These are phyloP conservation scores for Tupiocoris notatus DNA, from an alignment of 2,888 invertebrate genomes.

Conservation along the genomic window DNA sequence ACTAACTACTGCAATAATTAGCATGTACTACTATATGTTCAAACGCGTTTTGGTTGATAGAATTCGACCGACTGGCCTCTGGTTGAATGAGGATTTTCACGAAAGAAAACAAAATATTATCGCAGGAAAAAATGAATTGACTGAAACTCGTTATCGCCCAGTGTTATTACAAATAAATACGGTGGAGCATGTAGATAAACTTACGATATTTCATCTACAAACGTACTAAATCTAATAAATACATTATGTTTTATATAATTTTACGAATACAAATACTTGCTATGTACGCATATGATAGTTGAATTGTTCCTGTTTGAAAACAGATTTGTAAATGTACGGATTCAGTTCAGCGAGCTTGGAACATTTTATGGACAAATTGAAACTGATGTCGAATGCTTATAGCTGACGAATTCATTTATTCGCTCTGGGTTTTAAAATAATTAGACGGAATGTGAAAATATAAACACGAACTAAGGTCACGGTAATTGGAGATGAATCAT, in stretches of 20 bases:
- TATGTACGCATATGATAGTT: background rate
- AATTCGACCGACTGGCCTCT: background rate
- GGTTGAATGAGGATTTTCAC: background rate
- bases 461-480: too few species aligned
- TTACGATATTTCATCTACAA: conserved; percentile 43
- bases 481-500: too few species aligned
- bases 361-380: too few species aligned
- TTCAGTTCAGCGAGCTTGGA: background rate
- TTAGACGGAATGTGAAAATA: too few species aligned
- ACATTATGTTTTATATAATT: conserved; percentile 13
- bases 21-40: background rate
- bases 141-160: conserved; percentile 42
- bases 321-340: background rate
- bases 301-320: background rate
- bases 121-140: conserved; percentile 43
- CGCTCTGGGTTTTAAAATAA: too few species aligned
- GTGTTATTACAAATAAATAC: conserved; percentile 33
- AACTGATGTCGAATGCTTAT: too few species aligned
- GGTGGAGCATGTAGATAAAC: conserved; percentile 37
- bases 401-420: too few species aligned
- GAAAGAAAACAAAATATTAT: background rate
- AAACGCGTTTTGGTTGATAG: background rate
- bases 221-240: conserved; percentile 45
- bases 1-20: conserved; percentile 44
- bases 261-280: background rate